Evolutionary conservation across 1,140 invertebrate genomes (phyloP).

Genomic region (Megathymus violae): DNA sequence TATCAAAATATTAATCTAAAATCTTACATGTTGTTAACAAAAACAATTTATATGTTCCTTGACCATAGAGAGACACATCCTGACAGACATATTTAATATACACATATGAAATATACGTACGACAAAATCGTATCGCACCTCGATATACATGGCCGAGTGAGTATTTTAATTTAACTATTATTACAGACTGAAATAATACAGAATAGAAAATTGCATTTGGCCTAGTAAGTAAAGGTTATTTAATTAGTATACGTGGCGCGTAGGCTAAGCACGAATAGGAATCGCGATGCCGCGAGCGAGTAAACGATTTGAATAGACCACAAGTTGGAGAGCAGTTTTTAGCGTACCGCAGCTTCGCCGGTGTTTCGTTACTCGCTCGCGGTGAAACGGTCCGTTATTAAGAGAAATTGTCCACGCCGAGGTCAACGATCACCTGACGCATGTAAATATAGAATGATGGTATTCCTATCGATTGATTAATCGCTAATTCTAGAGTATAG

Average conservation of each 20-base stretch:
- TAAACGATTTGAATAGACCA: neutral
- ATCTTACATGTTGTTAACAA: no score
- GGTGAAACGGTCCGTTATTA: neutral
- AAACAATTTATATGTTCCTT: no score
- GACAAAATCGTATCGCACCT: no score
- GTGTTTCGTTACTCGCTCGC: neutral
- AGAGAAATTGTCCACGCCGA: constrained; percentile 14
- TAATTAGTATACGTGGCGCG: constrained; percentile 8
- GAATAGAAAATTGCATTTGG: constrained; percentile 11
- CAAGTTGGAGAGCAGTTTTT: neutral
- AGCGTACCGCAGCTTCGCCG: neutral
- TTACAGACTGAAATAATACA: neutral
- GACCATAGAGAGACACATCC: no score
- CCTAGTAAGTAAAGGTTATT: constrained; percentile 17
- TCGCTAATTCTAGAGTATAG: constrained; percentile 24
- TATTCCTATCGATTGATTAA: constrained; percentile 24
- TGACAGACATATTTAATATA: no score
- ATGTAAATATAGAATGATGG: constrained; percentile 15
- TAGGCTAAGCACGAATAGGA: constrained; percentile 17
- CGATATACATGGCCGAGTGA: neutral
- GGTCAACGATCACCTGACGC: constrained; percentile 2
- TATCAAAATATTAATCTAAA: no score
- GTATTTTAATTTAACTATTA: no score
- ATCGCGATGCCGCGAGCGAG: neutral
- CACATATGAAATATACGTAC: no score